Base-by-base conservation (phyloP, 2,888 invertebrate species). In the Drosophila antonietae region DNA sequence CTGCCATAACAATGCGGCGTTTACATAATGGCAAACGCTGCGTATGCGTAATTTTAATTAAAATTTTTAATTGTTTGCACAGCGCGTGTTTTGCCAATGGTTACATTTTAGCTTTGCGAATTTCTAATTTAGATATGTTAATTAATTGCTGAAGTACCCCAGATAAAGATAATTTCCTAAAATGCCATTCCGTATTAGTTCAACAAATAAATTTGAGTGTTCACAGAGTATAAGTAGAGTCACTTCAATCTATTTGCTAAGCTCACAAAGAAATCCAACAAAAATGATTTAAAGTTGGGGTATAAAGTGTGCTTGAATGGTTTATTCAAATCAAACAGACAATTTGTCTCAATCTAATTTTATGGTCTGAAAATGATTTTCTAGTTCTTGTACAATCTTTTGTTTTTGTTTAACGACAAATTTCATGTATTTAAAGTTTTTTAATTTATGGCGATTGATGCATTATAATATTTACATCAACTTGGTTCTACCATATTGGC, bases 31-130 rank as follows among this genome's bases (percentile, higher is more conserved):
- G 49, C 57, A 31, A 58, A 57, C 71, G 53, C 52, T 73, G 86
- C 73, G 88, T 81, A 85, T 85, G 68, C 80, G 74, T 59, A 65
- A 82, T 83, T 85, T 90, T 80, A 85, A 84, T 84, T 83, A 79
- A 82, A 64, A 28, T 28, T 72, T 73, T 80, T 68, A 79, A 88
- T 85, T 75, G 66, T 56, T 57, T 59, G 15, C n/a, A 20, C 31
- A 15, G 44, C 56, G 59, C 51, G 39, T 62, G 46, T 52, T 62
- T 18, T 44, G 52, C 9, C 46, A 37, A 46, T 23, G 44, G 12
- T 23, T 52, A 47, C 37, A 59, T 59, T 43, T 55, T 20, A 37
- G 46, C 23, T 47, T 49, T 14, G 23, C 49, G 18, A 55, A 73
- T 60, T 78, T 75, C 57, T 52, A 35, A 70, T 62, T 62, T n/a